Evolutionary conservation across 2,888 invertebrate species (phyloP).

Genomic region (Platycheirus albimanus): DNA sequence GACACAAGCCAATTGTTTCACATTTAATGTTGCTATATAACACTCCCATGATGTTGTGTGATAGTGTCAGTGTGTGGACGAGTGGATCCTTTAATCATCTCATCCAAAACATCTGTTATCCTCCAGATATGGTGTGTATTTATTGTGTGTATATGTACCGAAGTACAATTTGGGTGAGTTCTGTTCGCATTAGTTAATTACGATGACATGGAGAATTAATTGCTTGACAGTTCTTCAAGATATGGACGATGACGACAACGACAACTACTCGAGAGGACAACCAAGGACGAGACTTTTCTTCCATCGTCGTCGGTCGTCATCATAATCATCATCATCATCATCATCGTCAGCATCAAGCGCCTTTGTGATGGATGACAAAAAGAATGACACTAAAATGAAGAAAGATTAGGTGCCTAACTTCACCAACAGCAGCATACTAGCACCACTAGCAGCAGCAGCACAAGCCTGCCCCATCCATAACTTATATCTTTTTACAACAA

Average conservation of each 20-base stretch:
- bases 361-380: slow-evolving; percentile 63
- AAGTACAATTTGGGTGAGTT: slow-evolving; percentile 18
- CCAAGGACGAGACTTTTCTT: neutral
- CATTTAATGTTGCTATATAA: slow-evolving; percentile 49
- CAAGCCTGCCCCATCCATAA: neutral
- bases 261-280: slow-evolving; percentile 1
- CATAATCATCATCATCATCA: no score
- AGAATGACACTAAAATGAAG: slow-evolving; percentile 40
- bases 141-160: neutral
- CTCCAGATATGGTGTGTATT: neutral
- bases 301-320: slow-evolving; percentile 15
- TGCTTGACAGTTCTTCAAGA: slow-evolving; percentile 64
- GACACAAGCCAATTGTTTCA: slow-evolving; percentile 62
- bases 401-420: slow-evolving; percentile 46
- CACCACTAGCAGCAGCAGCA: neutral
- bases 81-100: slow-evolving; percentile 61
- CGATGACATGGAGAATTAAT: slow-evolving; percentile 69
- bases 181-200: slow-evolving; percentile 73
- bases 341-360: slow-evolving; percentile 28
- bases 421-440: slow-evolving; percentile 15
- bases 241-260: neutral
- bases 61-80: slow-evolving; percentile 47
- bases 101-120: slow-evolving; percentile 57
- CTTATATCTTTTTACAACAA: slow-evolving; percentile 26
- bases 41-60: slow-evolving; percentile 17